These are phyloP conservation scores for Ctenosaura bakeri DNA, from an alignment of 2,797 vertebrate genomes.

Conservation along the genomic window DNA sequence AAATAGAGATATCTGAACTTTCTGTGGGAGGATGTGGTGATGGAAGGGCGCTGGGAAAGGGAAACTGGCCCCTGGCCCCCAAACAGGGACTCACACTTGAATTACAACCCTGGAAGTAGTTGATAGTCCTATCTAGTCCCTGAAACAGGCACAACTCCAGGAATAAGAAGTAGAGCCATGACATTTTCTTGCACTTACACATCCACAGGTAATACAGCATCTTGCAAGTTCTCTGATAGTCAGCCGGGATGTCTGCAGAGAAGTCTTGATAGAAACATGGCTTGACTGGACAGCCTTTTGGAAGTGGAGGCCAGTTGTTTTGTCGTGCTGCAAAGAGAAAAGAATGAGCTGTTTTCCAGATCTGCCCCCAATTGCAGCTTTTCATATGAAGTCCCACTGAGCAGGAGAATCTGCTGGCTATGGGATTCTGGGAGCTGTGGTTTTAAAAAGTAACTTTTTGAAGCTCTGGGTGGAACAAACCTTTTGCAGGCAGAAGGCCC, in stretches of 20 bases:
- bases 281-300: slow-evolving; percentile 90
- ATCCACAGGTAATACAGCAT: slow-evolving; percentile 99
- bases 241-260: slow-evolving; percentile 90
- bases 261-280: slow-evolving; percentile 98
- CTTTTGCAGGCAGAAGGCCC: no score
- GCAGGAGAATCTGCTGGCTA: no score
- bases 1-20: no score
- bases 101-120: background rate
- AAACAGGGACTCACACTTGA: no score
- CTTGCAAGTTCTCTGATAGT: slow-evolving; percentile 92
- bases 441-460: no score
- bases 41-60: no score
- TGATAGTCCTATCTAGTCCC: background rate
- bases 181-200: slow-evolving; percentile 83
- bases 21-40: no score
- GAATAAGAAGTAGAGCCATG: no score
- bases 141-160: background rate
- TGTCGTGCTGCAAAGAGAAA: slow-evolving; percentile 82
- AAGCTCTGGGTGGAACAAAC: no score
- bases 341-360: slow-evolving; percentile 17
- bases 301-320: slow-evolving; percentile 97
- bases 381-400: background rate
- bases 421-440: no score
- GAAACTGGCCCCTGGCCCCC: no score
- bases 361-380: accelerated